phyloP scores from a whole-genome alignment of 1,140 invertebrate species.

The Drosophila sp. region DNA sequence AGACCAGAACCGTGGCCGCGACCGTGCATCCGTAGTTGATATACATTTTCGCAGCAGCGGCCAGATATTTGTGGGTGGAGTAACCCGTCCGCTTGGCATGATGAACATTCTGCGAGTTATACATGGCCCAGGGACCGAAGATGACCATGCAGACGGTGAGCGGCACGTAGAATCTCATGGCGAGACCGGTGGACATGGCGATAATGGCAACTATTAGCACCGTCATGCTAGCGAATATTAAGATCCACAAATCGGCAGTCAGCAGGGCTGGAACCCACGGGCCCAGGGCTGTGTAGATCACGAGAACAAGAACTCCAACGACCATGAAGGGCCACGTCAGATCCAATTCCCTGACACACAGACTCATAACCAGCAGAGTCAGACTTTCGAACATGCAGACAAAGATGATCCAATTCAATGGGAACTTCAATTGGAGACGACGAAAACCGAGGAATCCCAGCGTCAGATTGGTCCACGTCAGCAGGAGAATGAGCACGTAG shows the following conservation, averaged over 20 bases:
- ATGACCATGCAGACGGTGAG: constrained; percentile 35
- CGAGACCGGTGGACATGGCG: constrained; percentile 15
- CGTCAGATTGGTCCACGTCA: constrained; percentile 24
- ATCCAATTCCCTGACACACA: constrained; percentile 38
- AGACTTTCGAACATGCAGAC: constrained; percentile 55
- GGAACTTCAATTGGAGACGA: constrained; percentile 41
- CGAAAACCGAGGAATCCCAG: constrained; percentile 47
- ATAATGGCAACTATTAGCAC: constrained; percentile 28
- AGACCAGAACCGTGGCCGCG: constrained; percentile 20
- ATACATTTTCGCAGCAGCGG: constrained; percentile 42
- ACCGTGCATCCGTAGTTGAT: constrained; percentile 49
- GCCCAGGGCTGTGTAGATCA: constrained; percentile 45
- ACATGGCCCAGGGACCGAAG: constrained; percentile 65
- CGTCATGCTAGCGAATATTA: constrained; percentile 46
- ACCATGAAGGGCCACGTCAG: constrained; percentile 42
- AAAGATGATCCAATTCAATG: constrained; percentile 44
- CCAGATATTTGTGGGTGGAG: constrained; percentile 19
- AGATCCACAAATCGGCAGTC: constrained; percentile 49
- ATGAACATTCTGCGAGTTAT: constrained; percentile 45
- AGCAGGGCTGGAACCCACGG: constrained; percentile 41
- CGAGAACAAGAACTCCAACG: constrained; percentile 23
- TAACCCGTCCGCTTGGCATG: neutral
- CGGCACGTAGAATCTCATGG: constrained; percentile 52
- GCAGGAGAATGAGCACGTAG: neutral
- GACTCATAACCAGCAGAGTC: constrained; percentile 42